A percentile compares a stretch with the other conserved stretches of the same genome.
Evolutionary conservation across 2,113 vertebrate genomes (phyloP).

Genomic region (Lepidiolamprologus cunningtoni): DNA sequence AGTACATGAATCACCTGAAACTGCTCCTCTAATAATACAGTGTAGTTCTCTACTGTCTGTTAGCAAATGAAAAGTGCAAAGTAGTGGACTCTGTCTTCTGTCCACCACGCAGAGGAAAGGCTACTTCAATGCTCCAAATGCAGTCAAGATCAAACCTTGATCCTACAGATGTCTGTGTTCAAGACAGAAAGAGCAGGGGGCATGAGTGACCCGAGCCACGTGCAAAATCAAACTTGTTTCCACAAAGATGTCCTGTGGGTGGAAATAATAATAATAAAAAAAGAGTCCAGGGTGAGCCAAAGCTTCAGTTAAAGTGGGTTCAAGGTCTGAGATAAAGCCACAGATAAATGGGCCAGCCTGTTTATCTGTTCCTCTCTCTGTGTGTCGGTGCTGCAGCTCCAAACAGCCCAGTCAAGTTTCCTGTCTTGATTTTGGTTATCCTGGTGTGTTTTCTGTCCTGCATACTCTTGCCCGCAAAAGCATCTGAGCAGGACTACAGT

Average conservation of each 20-base stretch:
- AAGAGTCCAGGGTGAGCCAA: conserved; percentile 24
- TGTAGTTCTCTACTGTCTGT: conserved; percentile 55
- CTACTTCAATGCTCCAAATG: conserved; percentile 46
- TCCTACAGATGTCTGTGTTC: neutral
- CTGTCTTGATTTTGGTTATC: neutral
- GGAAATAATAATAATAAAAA: neutral
- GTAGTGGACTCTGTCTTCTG: conserved; percentile 37
- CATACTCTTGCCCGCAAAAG: neutral
- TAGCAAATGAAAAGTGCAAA: conserved; percentile 70
- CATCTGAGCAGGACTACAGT: neutral
- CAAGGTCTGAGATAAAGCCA: conserved; percentile 7
- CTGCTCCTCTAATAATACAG: conserved; percentile 50
- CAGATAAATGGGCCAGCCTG: conserved; percentile 54
- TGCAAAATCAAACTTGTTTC: conserved; percentile 40
- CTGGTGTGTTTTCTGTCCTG: neutral
- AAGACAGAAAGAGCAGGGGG: neutral
- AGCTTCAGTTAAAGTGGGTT: conserved; percentile 17
- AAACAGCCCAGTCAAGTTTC: neutral
- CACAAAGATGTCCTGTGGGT: conserved; percentile 11
- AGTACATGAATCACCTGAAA: conserved; percentile 59
- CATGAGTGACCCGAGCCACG: conserved; percentile 7
- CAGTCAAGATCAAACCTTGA: neutral
- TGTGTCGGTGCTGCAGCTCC: neutral
- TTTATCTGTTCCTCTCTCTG: neutral
- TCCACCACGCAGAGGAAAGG: conserved; percentile 43